phyloP scores from a whole-genome alignment of 2,797 vertebrate species.

The Arnoldichthys spilopterus region DNA sequence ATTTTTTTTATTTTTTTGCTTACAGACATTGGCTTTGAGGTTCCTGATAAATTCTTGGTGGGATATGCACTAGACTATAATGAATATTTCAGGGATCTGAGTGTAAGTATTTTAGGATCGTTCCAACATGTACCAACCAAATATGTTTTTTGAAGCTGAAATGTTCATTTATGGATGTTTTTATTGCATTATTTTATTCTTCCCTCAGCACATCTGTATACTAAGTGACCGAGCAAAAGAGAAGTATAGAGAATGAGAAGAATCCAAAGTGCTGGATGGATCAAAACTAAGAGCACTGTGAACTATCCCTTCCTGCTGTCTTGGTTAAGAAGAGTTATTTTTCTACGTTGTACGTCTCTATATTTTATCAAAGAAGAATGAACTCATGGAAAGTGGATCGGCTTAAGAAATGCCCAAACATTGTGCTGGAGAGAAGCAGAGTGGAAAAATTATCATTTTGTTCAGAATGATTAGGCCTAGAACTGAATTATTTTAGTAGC shows the following conservation, averaged over 20 bases:
- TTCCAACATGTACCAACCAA: neutral
- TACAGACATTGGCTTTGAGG: slow-evolving; percentile 85
- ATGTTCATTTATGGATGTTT: neutral
- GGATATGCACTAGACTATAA: slow-evolving; percentile 87
- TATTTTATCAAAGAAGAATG: neutral
- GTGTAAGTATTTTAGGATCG: slow-evolving; percentile 70
- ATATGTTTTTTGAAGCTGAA: neutral
- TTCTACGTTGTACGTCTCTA: slow-evolving; percentile 21
- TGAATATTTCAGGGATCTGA: slow-evolving; percentile 86
- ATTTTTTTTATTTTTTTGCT: slow-evolving; percentile 28
- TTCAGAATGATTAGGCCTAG: slow-evolving; percentile 5
- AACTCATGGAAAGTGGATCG: slow-evolving; percentile 11
- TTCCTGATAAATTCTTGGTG: slow-evolving; percentile 83
- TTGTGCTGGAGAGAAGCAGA: neutral
- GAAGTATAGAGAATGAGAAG: slow-evolving; percentile 82
- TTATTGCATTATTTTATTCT: neutral
- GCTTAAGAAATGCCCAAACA: slow-evolving; percentile 23
- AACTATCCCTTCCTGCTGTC: slow-evolving; percentile 56
- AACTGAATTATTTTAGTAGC: neutral
- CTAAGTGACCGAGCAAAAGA: slow-evolving; percentile 83
- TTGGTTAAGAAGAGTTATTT: slow-evolving; percentile 42
- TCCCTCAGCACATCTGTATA: slow-evolving; percentile 83
- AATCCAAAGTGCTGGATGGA: slow-evolving; percentile 46
- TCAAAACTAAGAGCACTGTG: slow-evolving; percentile 75
- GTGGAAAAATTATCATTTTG: neutral